A percentile compares a stretch with the other conserved stretches of the same genome.
Conservation (phyloP, 1,140 invertebrate species). For the Drosophila bifasciata region DNA sequence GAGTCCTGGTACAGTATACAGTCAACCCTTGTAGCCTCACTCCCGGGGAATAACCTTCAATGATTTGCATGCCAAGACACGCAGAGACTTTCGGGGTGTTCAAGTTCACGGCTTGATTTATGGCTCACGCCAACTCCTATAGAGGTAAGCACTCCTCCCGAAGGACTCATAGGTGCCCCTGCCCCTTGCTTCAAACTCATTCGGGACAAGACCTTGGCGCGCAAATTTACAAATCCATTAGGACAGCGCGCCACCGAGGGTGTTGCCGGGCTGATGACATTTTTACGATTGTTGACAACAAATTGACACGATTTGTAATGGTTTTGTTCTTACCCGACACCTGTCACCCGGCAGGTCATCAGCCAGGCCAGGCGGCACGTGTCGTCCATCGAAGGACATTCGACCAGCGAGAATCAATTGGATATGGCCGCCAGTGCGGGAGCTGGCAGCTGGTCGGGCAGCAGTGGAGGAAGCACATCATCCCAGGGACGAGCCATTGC, state of each 20-base stretch:
- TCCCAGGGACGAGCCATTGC: slow-evolving; percentile 57
- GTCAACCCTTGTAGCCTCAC: neutral
- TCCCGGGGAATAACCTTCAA: slow-evolving; percentile 2
- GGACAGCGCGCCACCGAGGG: slow-evolving; percentile 7
- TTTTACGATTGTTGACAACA: slow-evolving; percentile 79
- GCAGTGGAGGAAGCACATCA: slow-evolving; percentile 76
- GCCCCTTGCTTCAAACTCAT: neutral
- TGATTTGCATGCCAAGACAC: slow-evolving; percentile 66
- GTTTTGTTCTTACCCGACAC: slow-evolving; percentile 19
- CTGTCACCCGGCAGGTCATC: slow-evolving; percentile 45
- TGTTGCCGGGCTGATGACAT: slow-evolving; percentile 58
- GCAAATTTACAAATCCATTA: slow-evolving; percentile 73
- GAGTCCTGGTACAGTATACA: slow-evolving; percentile 5
- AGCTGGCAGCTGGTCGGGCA: slow-evolving; percentile 75
- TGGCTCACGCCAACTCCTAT: slow-evolving; percentile 54
- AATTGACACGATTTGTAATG: slow-evolving; percentile 78
- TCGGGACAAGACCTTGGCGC: slow-evolving; percentile 56
- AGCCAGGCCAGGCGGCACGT: slow-evolving; percentile 54
- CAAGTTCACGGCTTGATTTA: slow-evolving; percentile 78
- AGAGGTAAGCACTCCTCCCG: slow-evolving; percentile 45
- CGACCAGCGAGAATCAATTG: neutral
- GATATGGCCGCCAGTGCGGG: slow-evolving; percentile 66
- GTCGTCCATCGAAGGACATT: slow-evolving; percentile 43
- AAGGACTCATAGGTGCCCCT: slow-evolving; percentile 20
- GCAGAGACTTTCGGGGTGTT: slow-evolving; percentile 49